phyloP scores from a whole-genome alignment of 2,888 invertebrate species.

The Tolmerus cingulatus region DNA sequence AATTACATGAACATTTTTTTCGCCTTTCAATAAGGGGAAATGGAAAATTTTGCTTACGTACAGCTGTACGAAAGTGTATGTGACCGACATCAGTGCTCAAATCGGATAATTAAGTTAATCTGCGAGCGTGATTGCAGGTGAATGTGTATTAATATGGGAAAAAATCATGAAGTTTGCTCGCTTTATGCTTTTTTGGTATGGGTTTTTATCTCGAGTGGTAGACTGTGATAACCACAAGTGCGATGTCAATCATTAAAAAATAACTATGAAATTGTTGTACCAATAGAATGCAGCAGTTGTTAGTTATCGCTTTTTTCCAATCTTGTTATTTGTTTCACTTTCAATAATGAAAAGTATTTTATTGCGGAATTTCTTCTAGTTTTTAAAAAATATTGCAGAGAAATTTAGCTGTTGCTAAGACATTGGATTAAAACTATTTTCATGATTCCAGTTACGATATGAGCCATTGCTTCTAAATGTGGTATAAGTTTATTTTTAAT shows the following conservation, averaged over 20 bases:
- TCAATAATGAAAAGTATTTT: not conserved
- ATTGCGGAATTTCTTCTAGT: not conserved
- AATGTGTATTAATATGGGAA: not conserved
- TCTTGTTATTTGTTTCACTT: not conserved
- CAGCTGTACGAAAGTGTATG: not conserved
- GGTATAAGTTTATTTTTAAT: not conserved
- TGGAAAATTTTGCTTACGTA: not conserved
- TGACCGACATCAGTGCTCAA: not conserved
- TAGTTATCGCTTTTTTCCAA: not conserved
- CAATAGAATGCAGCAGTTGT: not conserved
- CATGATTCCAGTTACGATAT: not conserved
- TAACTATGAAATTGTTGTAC: not conserved
- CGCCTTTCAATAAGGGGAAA: not conserved
- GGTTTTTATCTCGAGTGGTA: not conserved
- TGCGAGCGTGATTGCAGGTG: not conserved
- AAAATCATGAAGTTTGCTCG: not conserved
- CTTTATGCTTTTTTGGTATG: not conserved
- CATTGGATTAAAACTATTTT: not conserved
- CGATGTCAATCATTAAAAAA: not conserved
- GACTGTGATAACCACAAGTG: not conserved
- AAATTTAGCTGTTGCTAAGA: not conserved
- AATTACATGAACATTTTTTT: not conserved
- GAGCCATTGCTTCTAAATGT: too few species aligned
- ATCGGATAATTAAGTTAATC: not conserved
- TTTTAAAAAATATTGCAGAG: not conserved